phyloP scores from a whole-genome alignment of 2,888 invertebrate genomes.

The Slavum lentiscoides region DNA sequence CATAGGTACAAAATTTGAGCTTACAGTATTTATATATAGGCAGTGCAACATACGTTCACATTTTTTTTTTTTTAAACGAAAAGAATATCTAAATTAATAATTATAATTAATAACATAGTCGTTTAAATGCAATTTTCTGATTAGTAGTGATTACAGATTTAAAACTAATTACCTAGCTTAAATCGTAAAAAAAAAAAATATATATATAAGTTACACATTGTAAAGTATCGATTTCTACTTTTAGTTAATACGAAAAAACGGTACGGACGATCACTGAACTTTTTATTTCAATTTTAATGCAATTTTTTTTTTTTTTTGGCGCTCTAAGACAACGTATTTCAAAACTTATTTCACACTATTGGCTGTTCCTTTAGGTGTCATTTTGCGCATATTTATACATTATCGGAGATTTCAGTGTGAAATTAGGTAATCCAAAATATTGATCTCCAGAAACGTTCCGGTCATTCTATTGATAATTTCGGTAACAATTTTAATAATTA shows the following conservation, averaged over 20 bases:
- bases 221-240: constrained; percentile 27
- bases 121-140: constrained; percentile 38
- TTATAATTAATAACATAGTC: background rate
- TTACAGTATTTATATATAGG: constrained; percentile 11
- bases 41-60: constrained; percentile 12
- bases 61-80: background rate
- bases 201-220: constrained; percentile 17
- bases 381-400: too few species aligned
- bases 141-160: background rate
- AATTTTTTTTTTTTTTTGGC: too few species aligned
- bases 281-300: background rate
- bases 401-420: too few species aligned
- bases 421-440: too few species aligned
- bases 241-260: background rate
- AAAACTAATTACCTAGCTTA: constrained; percentile 17
- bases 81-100: background rate
- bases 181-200: background rate
- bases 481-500: too few species aligned
- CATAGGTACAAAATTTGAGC: constrained; percentile 20
- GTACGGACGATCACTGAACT: background rate
- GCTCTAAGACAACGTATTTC: too few species aligned
- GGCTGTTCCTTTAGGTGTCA: too few species aligned
- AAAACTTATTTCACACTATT: too few species aligned
- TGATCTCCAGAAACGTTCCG: too few species aligned
- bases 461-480: too few species aligned